Conservation (phyloP, 1,140 invertebrate species). For the Aphidius ervi region DNA sequence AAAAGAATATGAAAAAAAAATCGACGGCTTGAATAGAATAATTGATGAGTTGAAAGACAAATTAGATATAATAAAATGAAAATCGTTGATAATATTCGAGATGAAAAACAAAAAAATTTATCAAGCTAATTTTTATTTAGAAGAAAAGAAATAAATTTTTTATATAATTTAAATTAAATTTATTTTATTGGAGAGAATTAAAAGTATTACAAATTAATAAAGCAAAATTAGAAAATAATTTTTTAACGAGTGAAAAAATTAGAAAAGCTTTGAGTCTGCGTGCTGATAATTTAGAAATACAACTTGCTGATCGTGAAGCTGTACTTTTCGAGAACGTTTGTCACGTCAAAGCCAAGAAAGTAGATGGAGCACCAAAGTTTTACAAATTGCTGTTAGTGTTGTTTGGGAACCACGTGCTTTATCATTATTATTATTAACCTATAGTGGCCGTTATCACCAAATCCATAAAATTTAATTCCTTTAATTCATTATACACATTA, state of each 20-base stretch:
- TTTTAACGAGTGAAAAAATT: constrained; percentile 29
- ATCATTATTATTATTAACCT: constrained; percentile 37
- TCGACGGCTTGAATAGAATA: constrained; percentile 28
- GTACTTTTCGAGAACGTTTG: constrained; percentile 36
- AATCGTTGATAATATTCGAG: constrained; percentile 34
- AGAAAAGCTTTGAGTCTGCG: constrained; percentile 26
- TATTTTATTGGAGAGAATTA: constrained; percentile 26
- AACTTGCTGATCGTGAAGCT: constrained; percentile 33
- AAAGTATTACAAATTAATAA: constrained; percentile 28
- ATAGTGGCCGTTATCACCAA: constrained; percentile 20
- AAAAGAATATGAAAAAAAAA: constrained; percentile 25
- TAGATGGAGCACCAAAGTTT: constrained; percentile 42
- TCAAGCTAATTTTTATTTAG: constrained; percentile 23
- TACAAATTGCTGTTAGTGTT: constrained; percentile 45
- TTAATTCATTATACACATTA: too few species aligned
- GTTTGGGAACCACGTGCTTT: constrained; percentile 39
- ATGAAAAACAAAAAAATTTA: constrained; percentile 41
- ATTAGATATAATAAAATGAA: constrained; percentile 35
- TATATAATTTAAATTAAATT: neutral
- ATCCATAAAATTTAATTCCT: constrained; percentile 10
- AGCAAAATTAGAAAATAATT: constrained; percentile 25
- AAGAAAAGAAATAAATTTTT: neutral
- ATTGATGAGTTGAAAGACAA: constrained; percentile 37
- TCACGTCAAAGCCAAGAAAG: constrained; percentile 34
- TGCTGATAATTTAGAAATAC: constrained; percentile 32